A percentile compares a stretch with the other conserved stretches of the same genome.
phyloP scores from a whole-genome alignment of 92 coral and sea anemone species.

The Porites evermanni region DNA sequence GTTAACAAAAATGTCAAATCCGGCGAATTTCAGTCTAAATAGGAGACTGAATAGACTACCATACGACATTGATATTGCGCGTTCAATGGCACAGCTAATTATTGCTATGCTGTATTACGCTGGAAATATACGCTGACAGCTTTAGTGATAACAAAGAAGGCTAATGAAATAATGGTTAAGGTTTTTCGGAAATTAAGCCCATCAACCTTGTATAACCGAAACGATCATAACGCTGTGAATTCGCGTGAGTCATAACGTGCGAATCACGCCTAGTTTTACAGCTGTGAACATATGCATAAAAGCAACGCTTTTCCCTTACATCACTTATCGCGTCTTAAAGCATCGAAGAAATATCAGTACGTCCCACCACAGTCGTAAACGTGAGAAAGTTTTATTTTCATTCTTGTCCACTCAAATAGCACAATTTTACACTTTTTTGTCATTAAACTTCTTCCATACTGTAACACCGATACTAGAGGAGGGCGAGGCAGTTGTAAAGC shows the following conservation, averaged over 20 bases:
- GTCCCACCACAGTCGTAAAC: no score
- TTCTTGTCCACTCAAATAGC: no score
- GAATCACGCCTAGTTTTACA: background rate
- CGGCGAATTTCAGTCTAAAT: background rate
- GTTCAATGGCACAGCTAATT: background rate
- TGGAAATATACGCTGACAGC: background rate
- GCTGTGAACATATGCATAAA: background rate
- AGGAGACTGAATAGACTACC: background rate
- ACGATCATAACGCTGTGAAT: background rate
- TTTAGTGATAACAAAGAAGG: background rate
- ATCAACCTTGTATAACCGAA: background rate
- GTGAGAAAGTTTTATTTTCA: no score
- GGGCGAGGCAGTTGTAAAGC: no score
- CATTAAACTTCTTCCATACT: no score
- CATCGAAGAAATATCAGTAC: no score
- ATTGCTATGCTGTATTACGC: background rate
- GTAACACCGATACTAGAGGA: no score
- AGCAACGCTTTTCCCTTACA: background rate
- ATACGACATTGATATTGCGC: background rate
- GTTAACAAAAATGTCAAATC: background rate
- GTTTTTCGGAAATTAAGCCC: constrained; percentile 15
- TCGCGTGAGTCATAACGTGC: background rate
- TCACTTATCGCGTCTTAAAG: no score
- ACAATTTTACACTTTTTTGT: no score
- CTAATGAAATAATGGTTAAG: background rate